These are phyloP conservation scores for Gallirallus australis DNA, from an alignment of 2,797 vertebrate species.

Conservation along the genomic window DNA sequence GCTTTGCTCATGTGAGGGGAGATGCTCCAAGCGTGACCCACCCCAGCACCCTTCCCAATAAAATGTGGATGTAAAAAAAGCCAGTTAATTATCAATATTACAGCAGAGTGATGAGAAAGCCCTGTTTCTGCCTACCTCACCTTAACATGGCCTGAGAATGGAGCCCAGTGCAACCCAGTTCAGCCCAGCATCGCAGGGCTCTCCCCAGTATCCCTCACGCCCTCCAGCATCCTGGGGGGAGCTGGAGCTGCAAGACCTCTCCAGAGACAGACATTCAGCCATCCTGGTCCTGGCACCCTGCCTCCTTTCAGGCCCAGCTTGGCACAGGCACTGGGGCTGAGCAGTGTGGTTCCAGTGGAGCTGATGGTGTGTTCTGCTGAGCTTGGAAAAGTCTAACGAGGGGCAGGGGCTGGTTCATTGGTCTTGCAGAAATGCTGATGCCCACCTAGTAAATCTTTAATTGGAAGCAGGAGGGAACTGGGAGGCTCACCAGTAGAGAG, in stretches of 20 bases:
- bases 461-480: neutral
- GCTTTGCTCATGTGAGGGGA: neutral
- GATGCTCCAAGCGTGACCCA: neutral
- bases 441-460: constrained; percentile 50
- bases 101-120: neutral
- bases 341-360: too few relatives aligned
- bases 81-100: neutral
- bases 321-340: rapidly evolving
- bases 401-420: neutral
- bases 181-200: neutral
- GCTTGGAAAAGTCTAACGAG: neutral
- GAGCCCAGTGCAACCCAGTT: neutral
- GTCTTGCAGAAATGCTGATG: neutral
- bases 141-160: neutral
- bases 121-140: neutral
- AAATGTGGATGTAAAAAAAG: neutral
- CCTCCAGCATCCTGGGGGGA: neutral
- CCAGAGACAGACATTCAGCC: rapidly evolving
- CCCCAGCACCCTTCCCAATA: neutral
- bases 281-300: neutral
- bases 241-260: neutral
- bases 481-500: neutral
- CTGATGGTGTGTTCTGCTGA: neutral
- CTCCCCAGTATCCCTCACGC: neutral
- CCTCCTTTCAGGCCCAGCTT: neutral